Percentiles rank a stretch among this genome's conserved stretches.
phyloP scores from a whole-genome alignment of 2,113 vertebrate species.

The Scalopus aquaticus region DNA sequence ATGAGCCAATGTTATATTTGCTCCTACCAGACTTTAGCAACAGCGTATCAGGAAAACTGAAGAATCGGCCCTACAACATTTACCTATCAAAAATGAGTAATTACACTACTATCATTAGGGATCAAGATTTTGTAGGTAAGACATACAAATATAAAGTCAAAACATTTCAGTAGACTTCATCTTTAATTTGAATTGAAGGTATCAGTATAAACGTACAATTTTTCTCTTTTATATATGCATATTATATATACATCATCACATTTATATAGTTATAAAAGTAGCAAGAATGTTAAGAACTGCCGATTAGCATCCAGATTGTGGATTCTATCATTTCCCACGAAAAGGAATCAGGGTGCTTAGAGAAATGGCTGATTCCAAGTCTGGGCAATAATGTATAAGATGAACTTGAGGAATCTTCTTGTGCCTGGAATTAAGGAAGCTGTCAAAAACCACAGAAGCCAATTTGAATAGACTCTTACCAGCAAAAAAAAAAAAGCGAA shows the following conservation, averaged over 20 bases:
- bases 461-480: background rate
- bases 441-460: constrained; percentile 44
- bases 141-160: constrained; percentile 29
- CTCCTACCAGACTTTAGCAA: background rate
- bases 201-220: background rate
- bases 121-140: constrained; percentile 17
- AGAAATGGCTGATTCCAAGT: constrained; percentile 32
- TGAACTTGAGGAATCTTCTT: constrained; percentile 15
- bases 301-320: constrained; percentile 23
- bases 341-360: constrained; percentile 43
- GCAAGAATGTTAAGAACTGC: constrained; percentile 14
- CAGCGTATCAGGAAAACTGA: constrained; percentile 18
- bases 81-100: constrained; percentile 27
- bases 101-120: background rate
- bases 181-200: constrained; percentile 43
- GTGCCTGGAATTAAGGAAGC: background rate
- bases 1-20: constrained; percentile 26
- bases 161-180: background rate
- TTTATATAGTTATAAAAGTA: constrained; percentile 27
- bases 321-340: background rate
- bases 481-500: background rate
- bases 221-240: background rate
- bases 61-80: constrained; percentile 40
- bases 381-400: background rate
- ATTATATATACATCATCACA: constrained; percentile 15